phyloP scores from a whole-genome alignment of 2,113 vertebrate species.

The Mesitornis unicolor region DNA sequence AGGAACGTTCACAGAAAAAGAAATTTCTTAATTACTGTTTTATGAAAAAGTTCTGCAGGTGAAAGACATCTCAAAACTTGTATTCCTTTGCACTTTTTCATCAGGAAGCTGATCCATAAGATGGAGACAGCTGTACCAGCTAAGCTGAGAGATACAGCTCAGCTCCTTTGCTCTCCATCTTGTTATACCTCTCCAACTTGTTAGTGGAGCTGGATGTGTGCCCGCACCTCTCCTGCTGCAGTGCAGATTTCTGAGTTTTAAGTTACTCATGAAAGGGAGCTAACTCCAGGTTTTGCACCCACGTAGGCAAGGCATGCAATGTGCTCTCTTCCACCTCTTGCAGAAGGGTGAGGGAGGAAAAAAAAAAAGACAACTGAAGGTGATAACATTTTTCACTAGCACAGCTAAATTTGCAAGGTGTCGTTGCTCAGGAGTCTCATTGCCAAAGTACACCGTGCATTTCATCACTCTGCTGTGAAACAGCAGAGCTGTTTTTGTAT shows the following conservation, averaged over 20 bases:
- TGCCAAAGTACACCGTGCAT: not conserved
- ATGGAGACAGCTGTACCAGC: not conserved
- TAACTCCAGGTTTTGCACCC: not conserved
- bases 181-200: accelerated
- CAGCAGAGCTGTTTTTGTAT: not conserved
- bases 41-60: not conserved
- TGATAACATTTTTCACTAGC: accelerated
- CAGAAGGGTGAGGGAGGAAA: not conserved
- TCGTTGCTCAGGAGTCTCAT: accelerated
- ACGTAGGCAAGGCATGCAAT: not conserved
- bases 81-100: not conserved
- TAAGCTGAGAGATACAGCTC: not conserved
- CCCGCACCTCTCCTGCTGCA: not conserved
- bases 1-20: not conserved
- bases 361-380: not conserved
- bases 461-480: not conserved
- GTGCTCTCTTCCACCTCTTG: not conserved
- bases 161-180: no score
- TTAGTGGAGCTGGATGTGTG: accelerated
- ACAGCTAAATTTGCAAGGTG: not conserved
- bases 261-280: not conserved
- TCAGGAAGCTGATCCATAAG: not conserved
- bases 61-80: not conserved
- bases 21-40: not conserved
- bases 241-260: not conserved